Percentiles rank a stretch among this genome's conserved stretches.
These are phyloP conservation scores for Entomobrya multifasciata DNA, from an alignment of 2,888 invertebrate species.

Conservation along the genomic window DNA sequence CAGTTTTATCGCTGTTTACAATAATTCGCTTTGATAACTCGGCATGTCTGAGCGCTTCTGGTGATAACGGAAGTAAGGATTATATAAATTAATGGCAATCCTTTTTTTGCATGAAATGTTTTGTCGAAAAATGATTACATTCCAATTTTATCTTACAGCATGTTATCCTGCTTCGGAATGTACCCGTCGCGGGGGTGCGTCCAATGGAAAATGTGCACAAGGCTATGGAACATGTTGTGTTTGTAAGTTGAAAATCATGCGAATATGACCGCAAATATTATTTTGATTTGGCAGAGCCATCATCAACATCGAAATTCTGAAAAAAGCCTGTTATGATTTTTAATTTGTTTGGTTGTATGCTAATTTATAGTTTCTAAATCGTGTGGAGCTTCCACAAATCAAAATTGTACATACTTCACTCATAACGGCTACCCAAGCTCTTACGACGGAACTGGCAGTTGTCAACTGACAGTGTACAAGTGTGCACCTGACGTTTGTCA, in stretches of 20 bases:
- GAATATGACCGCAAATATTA: too few relatives aligned
- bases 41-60: slow-evolving; percentile 88
- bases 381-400: slow-evolving; percentile 89
- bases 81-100: background rate
- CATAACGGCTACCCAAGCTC: slow-evolving; percentile 90
- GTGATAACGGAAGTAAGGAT: slow-evolving; percentile 87
- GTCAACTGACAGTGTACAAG: slow-evolving; percentile 91
- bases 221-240: slow-evolving; percentile 90
- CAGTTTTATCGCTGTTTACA: slow-evolving; percentile 91
- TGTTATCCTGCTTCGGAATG: slow-evolving; percentile 89
- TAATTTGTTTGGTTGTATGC: background rate
- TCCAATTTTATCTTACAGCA: slow-evolving; percentile 80
- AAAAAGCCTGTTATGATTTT: slow-evolving; percentile 1
- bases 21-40: slow-evolving; percentile 90
- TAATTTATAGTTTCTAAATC: slow-evolving; percentile 86
- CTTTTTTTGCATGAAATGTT: too few relatives aligned
- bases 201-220: slow-evolving; percentile 86
- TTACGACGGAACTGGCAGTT: slow-evolving; percentile 90
- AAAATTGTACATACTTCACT: slow-evolving; percentile 93
- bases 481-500: slow-evolving; percentile 91
- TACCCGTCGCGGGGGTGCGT: slow-evolving; percentile 85
- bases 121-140: too few relatives aligned
- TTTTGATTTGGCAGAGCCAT: background rate
- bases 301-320: background rate
- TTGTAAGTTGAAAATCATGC: slow-evolving; percentile 83